Conservation (phyloP, 1,140 invertebrate species). For the Pinna nobilis region DNA sequence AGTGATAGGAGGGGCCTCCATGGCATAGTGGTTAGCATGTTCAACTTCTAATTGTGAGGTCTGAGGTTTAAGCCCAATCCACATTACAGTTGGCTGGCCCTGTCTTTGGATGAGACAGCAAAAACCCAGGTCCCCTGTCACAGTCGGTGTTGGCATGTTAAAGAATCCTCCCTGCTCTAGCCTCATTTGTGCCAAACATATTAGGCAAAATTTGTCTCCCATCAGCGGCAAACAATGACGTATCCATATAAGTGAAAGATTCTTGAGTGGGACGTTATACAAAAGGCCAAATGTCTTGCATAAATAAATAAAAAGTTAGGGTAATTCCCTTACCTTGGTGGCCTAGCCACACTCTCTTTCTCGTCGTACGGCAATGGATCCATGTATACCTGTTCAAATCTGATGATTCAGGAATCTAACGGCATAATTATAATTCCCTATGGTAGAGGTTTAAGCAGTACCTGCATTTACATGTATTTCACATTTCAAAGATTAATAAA, state of each 20-base stretch:
- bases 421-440: not conserved
- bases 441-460: not conserved
- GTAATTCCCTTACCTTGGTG: conserved; percentile 20
- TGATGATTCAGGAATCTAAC: conserved; percentile 40
- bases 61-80: no score
- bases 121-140: no score
- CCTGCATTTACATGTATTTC: not conserved
- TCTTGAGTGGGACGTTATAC: no score
- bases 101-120: no score
- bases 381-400: conserved; percentile 67
- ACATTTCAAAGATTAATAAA: no score
- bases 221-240: not conserved
- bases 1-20: not conserved
- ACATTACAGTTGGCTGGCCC: no score
- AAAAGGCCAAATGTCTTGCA: no score
- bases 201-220: not conserved
- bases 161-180: no score
- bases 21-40: not conserved
- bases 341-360: conserved; percentile 33
- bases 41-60: no score
- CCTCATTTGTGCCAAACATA: no score
- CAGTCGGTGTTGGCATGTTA: no score
- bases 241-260: not conserved
- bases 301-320: no score
- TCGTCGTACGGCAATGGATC: conserved; percentile 57